Percentiles rank a stretch among this genome's conserved stretches.
These are phyloP conservation scores for Alces alces DNA, from an alignment of 2,113 vertebrate species.

Conservation along the genomic window DNA sequence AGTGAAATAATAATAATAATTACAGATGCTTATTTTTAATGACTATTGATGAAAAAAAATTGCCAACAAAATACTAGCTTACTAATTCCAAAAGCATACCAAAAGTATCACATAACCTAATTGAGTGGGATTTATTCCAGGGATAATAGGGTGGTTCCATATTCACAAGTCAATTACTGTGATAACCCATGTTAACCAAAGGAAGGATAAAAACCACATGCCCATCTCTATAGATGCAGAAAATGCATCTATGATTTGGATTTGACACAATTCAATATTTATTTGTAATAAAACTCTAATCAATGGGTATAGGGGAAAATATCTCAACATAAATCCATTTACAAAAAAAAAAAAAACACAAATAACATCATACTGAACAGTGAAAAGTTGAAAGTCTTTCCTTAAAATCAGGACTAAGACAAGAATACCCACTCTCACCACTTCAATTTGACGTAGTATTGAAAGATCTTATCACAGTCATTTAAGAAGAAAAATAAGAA, in stretches of 20 bases:
- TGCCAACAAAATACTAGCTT: background rate
- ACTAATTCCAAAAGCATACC: background rate
- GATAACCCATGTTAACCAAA: background rate
- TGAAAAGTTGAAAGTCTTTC: background rate
- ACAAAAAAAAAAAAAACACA: background rate
- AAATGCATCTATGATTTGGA: background rate
- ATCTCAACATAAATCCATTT: background rate
- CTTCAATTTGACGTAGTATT: background rate
- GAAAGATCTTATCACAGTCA: background rate
- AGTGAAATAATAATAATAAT: background rate
- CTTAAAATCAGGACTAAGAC: background rate
- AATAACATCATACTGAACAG: background rate
- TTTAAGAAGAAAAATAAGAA: background rate
- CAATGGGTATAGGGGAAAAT: background rate
- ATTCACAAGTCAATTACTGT: background rate
- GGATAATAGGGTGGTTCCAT: background rate
- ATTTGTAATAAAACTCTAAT: background rate
- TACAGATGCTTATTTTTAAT: background rate
- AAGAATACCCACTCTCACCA: background rate
- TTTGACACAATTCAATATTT: background rate
- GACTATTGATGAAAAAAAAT: background rate
- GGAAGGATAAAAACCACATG: background rate
- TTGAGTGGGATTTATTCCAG: background rate
- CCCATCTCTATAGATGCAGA: background rate
- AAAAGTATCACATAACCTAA: background rate